Percentiles rank a stretch among this genome's conserved stretches.
phyloP scores from a whole-genome alignment of 2,113 vertebrate genomes.

The Rhineura floridana region DNA sequence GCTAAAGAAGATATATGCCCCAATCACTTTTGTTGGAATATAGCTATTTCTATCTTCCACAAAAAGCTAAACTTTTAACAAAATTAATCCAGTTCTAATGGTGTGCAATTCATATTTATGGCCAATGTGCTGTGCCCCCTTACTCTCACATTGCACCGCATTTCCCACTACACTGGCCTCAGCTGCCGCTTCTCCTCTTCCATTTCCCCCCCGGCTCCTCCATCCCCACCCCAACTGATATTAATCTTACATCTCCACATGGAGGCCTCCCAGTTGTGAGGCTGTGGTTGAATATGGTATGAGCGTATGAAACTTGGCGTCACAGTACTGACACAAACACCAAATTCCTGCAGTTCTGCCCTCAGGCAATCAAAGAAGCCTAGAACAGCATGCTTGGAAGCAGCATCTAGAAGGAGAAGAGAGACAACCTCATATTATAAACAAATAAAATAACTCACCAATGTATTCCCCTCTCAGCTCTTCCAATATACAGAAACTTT shows the following conservation, averaged over 20 bases:
- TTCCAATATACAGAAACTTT: background rate
- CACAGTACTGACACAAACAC: conserved; percentile 90
- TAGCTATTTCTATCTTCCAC: background rate
- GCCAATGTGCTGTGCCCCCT: background rate
- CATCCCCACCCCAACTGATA: background rate
- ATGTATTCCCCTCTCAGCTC: background rate
- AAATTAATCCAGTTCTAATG: background rate
- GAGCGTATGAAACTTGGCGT: conserved; percentile 92
- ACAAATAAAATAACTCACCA: background rate
- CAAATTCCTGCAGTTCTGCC: conserved; percentile 93
- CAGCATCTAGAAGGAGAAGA: conserved; percentile 81
- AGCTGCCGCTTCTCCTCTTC: background rate
- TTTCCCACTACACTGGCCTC: background rate
- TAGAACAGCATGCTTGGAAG: conserved; percentile 93
- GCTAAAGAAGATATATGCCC: background rate
- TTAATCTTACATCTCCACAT: conserved; percentile 80
- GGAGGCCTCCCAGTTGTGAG: conserved; percentile 75
- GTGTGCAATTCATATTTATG: background rate
- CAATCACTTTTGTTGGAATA: background rate
- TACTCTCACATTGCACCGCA: background rate
- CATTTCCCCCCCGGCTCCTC: rapidly evolving
- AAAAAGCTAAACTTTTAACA: background rate
- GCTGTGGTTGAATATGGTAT: conserved; percentile 34
- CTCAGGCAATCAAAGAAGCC: conserved; percentile 96
- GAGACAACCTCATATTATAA: background rate